Evolutionary conservation across 2,113 vertebrate genomes (phyloP).

Genomic region (Dinomys branickii): DNA sequence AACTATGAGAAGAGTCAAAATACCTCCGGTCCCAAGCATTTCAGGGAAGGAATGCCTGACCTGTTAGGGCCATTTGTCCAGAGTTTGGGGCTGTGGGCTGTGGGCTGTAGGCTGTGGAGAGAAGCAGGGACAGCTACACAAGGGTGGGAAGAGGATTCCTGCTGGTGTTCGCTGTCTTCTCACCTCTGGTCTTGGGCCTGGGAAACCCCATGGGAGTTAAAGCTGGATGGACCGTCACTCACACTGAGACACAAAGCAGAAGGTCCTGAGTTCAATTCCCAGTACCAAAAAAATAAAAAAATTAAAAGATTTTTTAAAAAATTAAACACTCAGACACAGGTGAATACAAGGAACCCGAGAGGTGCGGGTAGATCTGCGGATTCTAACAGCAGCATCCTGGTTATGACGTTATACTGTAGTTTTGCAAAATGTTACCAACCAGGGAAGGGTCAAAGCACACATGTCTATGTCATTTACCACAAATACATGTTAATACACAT

Average conservation of each 20-base stretch:
- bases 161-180: too few species aligned
- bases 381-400: background rate
- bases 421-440: background rate
- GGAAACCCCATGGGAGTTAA: background rate
- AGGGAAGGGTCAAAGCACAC: background rate
- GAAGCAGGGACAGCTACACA: background rate
- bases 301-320: too few species aligned
- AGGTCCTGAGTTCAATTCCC: too few species aligned
- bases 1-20: background rate
- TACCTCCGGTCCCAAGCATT: background rate
- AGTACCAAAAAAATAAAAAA: too few species aligned
- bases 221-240: background rate
- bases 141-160: too few species aligned
- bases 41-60: background rate
- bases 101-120: background rate
- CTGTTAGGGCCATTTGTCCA: background rate
- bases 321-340: background rate
- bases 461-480: background rate
- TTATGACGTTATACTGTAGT: background rate
- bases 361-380: too few species aligned
- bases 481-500: background rate
- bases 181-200: rapidly evolving
- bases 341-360: background rate
- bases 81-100: background rate
- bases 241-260: background rate